A percentile compares a stretch with the other conserved stretches of the same genome.
Conservation (phyloP, 2,888 invertebrate genomes). For the Dinocampus coccinellae region DNA sequence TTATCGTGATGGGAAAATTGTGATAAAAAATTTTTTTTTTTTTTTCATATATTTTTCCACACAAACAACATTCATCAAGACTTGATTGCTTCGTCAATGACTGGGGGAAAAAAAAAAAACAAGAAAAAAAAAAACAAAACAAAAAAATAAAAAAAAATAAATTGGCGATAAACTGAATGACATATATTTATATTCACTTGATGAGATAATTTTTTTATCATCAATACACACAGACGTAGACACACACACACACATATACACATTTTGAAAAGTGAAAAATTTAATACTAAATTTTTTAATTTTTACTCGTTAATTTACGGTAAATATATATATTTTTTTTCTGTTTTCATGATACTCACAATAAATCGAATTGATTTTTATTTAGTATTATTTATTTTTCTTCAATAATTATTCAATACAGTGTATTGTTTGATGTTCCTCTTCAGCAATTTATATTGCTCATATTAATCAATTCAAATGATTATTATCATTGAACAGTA, state of each 20-base stretch:
- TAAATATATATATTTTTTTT: too few relatives aligned
- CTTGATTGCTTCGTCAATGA: conserved; percentile 6
- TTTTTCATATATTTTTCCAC: not conserved
- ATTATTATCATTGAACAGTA: too few relatives aligned
- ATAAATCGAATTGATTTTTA: too few relatives aligned
- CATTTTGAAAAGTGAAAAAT: too few relatives aligned
- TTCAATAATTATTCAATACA: too few relatives aligned
- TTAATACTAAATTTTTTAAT: too few relatives aligned
- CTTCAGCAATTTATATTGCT: too few relatives aligned
- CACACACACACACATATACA: not conserved
- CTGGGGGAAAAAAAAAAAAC: not conserved
- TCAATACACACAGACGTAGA: not conserved
- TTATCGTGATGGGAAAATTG: conserved; percentile 18
- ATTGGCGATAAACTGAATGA: not conserved
- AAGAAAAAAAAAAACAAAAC: not conserved
- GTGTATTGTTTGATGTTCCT: too few relatives aligned
- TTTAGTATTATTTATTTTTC: too few relatives aligned
- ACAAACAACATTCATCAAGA: conserved; percentile 6
- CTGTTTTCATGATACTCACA: too few relatives aligned
- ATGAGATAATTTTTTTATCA: not conserved
- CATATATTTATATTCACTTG: not conserved
- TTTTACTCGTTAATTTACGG: too few relatives aligned
- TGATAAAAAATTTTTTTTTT: conserved; percentile 20
- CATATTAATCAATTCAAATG: too few relatives aligned
- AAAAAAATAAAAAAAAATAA: not conserved